Evolutionary conservation across 1,140 invertebrate genomes (phyloP), one percentile per base, ranked within the genome.

Genomic region (Epicauta chinensis): DNA sequence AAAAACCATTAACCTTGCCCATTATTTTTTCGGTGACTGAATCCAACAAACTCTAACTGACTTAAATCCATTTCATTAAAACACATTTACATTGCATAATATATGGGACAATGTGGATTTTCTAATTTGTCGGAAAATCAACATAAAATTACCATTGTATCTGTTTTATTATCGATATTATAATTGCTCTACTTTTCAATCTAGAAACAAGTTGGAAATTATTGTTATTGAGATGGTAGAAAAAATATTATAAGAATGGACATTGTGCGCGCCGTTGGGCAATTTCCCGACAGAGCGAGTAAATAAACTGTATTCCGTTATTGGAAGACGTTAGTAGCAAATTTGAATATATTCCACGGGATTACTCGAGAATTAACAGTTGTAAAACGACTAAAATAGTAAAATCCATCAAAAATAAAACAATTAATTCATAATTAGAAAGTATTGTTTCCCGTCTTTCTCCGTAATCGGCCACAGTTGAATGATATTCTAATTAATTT

Each of bases 51-150:
- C 32, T 47, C 30, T 38, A 40, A 13, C 38, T 40, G 38, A n/a
- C 38, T 40, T 40, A 40, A 44, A 44, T 44, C 30, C 42, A 44
- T 44, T 44, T 44, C 31, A 44, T 44, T 30, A 16, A 44, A 44
- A 15, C 13, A 32, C 29, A 46, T 36, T 35, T 46, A 11, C 44
- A 35, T 16, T 36, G 45, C 34, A 47, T 47, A 47, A 47, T 47
- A 47, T 47, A 15, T 47, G 30, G 45, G 38, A 47, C 45, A 30
- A 17, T 7, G 13, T 12, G 34, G 36, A 16, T 37, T 37, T 37
- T 5, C 16, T 23, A 23, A 23, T 23, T 23, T 23, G 23, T 23
- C 7, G 23, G 7, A 23, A 23, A 23, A 23, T 5, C 23, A 23
- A 23, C 23, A 5, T 23, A 23, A 5, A 3, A 23, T 23, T 23